Percentiles rank a stretch among this genome's conserved stretches.
These are phyloP conservation scores for Chorisops tibialis DNA, from an alignment of 2,888 invertebrate species.

Conservation along the genomic window DNA sequence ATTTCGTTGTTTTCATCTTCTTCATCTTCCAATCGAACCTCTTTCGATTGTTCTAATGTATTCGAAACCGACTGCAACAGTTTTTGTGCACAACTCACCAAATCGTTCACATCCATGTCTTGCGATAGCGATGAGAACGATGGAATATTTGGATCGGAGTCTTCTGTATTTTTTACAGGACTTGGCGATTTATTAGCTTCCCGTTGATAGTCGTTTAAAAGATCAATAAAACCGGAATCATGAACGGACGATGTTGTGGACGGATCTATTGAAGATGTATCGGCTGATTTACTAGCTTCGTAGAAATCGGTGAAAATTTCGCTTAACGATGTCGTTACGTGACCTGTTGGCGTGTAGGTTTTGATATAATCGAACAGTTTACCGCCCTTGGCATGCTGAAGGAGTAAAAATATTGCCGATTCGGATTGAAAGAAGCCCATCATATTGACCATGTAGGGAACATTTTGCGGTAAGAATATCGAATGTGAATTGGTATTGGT, in stretches of 20 bases:
- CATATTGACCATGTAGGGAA: slow-evolving; percentile 50
- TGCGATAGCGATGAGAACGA: slow-evolving; percentile 36
- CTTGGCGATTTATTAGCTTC: background rate
- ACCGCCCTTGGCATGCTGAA: slow-evolving; percentile 49
- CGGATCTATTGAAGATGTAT: background rate
- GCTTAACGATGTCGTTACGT: slow-evolving; percentile 35
- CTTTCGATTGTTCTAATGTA: slow-evolving; percentile 40
- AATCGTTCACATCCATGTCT: slow-evolving; percentile 43
- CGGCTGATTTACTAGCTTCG: background rate
- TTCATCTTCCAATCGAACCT: background rate
- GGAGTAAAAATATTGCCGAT: slow-evolving; percentile 47
- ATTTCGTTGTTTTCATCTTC: background rate
- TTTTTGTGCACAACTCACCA: slow-evolving; percentile 47
- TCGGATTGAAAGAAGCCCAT: slow-evolving; percentile 50
- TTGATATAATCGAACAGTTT: slow-evolving; percentile 47
- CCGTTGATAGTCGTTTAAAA: slow-evolving; percentile 1
- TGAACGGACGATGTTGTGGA: background rate
- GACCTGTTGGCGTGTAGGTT: slow-evolving; percentile 39
- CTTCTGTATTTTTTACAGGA: background rate
- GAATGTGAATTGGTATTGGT: slow-evolving; percentile 47
- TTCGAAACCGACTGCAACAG: slow-evolving; percentile 47
- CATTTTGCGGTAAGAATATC: slow-evolving; percentile 48
- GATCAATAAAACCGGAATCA: slow-evolving; percentile 28
- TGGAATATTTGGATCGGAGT: slow-evolving; percentile 27
- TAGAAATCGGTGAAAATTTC: slow-evolving; percentile 41